Percentiles rank a stretch among this genome's conserved stretches.
Evolutionary conservation across 2,113 vertebrate species (phyloP).

Genomic region (Serilophus lunatus): DNA sequence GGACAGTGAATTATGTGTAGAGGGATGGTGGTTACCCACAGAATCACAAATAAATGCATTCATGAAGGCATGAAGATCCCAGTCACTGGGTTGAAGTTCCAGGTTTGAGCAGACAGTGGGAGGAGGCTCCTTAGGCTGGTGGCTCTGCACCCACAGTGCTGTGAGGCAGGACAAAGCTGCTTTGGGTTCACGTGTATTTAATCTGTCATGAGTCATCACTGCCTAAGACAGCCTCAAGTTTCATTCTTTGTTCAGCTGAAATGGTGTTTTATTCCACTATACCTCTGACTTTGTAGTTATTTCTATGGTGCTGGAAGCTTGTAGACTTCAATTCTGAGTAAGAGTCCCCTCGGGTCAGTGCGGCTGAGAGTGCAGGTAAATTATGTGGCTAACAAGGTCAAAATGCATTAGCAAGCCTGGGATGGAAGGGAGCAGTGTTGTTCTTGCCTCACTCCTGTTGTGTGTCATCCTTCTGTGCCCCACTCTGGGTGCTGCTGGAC

Average conservation of each 20-base stretch:
- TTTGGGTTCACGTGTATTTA: background rate
- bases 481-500: fast-evolving
- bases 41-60: background rate
- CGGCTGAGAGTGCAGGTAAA: background rate
- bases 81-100: background rate
- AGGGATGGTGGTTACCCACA: background rate
- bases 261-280: too few relatives aligned
- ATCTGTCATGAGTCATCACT: background rate
- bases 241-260: background rate
- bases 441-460: fast-evolving
- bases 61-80: background rate
- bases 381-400: background rate
- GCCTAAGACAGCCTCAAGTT: background rate
- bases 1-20: background rate
- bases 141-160: fast-evolving
- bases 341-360: background rate
- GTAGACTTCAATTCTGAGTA: too few relatives aligned
- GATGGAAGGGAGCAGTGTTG: background rate
- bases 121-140: background rate
- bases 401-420: too few relatives aligned
- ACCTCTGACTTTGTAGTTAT: too few relatives aligned
- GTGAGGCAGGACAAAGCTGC: background rate
- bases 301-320: too few relatives aligned
- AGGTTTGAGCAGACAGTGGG: background rate
- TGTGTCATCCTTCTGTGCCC: background rate